Percentiles rank a stretch among this genome's conserved stretches.
Conservation (phyloP, 1,140 invertebrate species). For the Batillaria attramentaria region DNA sequence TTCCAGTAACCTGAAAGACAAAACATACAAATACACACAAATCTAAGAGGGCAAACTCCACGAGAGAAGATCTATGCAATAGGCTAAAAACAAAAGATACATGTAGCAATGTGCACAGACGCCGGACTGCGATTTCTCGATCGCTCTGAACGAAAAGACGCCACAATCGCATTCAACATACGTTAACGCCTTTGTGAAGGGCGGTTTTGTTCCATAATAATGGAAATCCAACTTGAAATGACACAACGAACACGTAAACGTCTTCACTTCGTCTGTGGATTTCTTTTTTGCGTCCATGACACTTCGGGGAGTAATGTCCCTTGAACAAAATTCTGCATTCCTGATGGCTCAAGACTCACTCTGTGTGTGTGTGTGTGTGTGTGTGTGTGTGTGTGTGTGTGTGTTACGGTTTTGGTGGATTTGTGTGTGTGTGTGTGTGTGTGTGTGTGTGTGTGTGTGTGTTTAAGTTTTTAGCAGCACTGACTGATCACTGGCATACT, state of each 20-base stretch:
- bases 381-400: background rate
- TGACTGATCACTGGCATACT: background rate
- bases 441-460: background rate
- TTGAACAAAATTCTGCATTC: too few relatives aligned
- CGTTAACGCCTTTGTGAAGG: background rate
- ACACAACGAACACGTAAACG: too few relatives aligned
- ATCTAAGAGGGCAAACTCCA: background rate
- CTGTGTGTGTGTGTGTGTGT: conserved; percentile 11
- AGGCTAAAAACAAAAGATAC: background rate
- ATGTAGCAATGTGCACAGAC: background rate
- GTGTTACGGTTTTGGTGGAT: background rate
- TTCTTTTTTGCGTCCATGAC: too few relatives aligned
- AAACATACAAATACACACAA: background rate
- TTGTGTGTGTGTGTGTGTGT: conserved; percentile 1
- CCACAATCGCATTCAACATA: too few relatives aligned
- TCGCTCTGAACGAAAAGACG: too few relatives aligned
- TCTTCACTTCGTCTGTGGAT: background rate
- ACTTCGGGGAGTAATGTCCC: too few relatives aligned
- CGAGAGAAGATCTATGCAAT: background rate
- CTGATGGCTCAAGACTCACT: too few relatives aligned
- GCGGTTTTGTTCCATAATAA: background rate
- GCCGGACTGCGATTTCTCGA: background rate
- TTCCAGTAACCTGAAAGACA: conserved; percentile 14
- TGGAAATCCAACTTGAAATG: background rate
- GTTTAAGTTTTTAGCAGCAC: background rate